These are phyloP conservation scores for Pseudomyrmex sp. DNA, from an alignment of 1,140 invertebrate genomes.

Conservation along the genomic window DNA sequence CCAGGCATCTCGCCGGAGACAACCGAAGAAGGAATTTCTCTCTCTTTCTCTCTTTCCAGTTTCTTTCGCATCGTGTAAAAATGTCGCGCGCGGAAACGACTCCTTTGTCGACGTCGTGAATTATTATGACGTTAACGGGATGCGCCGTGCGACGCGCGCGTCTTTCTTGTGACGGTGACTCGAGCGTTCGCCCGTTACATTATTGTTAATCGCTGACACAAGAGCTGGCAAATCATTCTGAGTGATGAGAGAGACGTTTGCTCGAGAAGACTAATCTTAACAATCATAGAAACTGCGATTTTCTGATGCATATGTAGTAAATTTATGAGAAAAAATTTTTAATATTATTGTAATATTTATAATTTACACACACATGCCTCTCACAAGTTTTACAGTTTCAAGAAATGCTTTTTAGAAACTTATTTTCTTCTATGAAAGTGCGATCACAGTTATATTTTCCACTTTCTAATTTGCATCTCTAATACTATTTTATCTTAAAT, in stretches of 20 bases:
- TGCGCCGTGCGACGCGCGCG: constrained; percentile 2
- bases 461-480: not conserved
- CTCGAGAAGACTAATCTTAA: constrained; percentile 34
- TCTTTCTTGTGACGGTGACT: constrained; percentile 48
- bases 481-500: not conserved
- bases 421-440: not conserved
- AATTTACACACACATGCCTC: no score
- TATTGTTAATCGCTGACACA: constrained; percentile 73
- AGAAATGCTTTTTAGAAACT: not conserved
- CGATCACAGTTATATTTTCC: not conserved
- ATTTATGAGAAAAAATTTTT: not conserved
- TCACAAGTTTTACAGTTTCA: no score
- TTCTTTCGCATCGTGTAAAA: constrained; percentile 70
- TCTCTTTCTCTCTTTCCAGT: constrained; percentile 48
- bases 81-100: constrained; percentile 53
- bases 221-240: constrained; percentile 15
- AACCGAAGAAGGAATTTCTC: constrained; percentile 40
- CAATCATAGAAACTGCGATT: constrained; percentile 31
- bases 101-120: constrained; percentile 73
- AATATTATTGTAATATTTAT: not conserved
- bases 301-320: not conserved
- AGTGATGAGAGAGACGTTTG: constrained; percentile 34
- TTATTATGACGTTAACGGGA: constrained; percentile 77
- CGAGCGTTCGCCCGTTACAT: constrained; percentile 46
- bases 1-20: constrained; percentile 49